Evolutionary conservation across 2,797 vertebrate species (phyloP).

Genomic region (Triplophysa bombifrons): DNA sequence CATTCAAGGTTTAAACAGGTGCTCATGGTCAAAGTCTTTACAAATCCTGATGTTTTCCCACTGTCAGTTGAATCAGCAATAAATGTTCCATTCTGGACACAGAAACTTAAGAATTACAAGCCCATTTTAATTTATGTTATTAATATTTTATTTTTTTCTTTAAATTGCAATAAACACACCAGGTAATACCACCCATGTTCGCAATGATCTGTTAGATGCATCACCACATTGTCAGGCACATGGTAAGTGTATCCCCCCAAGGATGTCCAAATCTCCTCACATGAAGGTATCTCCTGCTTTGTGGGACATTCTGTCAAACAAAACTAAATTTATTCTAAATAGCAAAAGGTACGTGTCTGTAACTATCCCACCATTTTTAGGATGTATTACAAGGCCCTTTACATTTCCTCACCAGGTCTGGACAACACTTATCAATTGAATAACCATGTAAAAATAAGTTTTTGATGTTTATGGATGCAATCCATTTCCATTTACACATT

Average conservation of each 20-base stretch:
- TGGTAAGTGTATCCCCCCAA: not conserved
- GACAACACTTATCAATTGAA: too few species aligned
- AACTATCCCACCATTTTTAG: too few species aligned
- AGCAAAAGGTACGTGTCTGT: not conserved
- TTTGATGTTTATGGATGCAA: too few species aligned
- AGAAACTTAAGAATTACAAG: not conserved
- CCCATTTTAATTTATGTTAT: not conserved
- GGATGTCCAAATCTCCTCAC: not conserved
- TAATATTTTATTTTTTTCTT: not conserved
- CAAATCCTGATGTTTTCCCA: not conserved
- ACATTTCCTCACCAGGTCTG: too few species aligned
- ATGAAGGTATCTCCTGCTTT: not conserved
- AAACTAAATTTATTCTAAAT: not conserved
- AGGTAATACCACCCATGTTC: conserved; percentile 6
- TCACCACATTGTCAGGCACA: not conserved
- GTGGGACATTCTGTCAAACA: not conserved
- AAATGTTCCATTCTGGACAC: not conserved
- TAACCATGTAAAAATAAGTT: too few species aligned
- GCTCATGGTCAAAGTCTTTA: not conserved
- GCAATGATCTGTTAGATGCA: not conserved
- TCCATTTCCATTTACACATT: too few species aligned
- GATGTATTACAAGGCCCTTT: too few species aligned
- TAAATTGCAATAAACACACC: not conserved
- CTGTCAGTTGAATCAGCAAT: not conserved
- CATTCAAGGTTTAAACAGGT: conserved; percentile 2